Evolutionary conservation across 2,888 invertebrate genomes (phyloP).

Genomic region (Globia sparganii): DNA sequence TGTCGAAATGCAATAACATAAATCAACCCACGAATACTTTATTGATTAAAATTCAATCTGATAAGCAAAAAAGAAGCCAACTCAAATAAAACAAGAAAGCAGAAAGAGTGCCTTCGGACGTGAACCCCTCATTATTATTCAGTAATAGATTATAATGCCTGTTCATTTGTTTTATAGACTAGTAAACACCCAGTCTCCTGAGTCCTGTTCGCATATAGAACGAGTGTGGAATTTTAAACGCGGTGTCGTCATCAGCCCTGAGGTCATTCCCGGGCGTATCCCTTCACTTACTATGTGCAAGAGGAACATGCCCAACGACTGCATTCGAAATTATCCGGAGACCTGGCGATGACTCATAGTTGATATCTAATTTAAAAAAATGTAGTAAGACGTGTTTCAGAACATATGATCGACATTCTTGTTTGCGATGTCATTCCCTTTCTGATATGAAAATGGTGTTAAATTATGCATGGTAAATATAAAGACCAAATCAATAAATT

Average conservation of each 20-base stretch:
- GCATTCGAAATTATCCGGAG: conserved; percentile 69
- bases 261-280: conserved; percentile 75
- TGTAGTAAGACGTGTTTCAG: conserved; percentile 58
- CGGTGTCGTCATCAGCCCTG: conserved; percentile 73
- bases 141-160: conserved; percentile 41
- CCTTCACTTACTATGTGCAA: conserved; percentile 70
- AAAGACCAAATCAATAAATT: not conserved
- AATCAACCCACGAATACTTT: not conserved
- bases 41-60: conserved; percentile 4
- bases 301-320: conserved; percentile 64
- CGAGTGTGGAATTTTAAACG: conserved; percentile 75
- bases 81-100: conserved; percentile 2
- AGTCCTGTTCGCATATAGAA: conserved; percentile 61
- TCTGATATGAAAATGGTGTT: conserved; percentile 19
- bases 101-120: not conserved
- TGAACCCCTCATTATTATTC: conserved; percentile 37
- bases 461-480: not conserved
- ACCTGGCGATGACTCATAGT: conserved; percentile 61
- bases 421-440: conserved; percentile 62
- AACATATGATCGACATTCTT: conserved; percentile 70
- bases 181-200: conserved; percentile 59
- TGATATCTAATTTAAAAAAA: conserved; percentile 60
- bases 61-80: conserved; percentile 12
- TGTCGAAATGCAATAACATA: not conserved
- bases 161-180: conserved; percentile 54